phyloP scores from a whole-genome alignment of 2,888 invertebrate species.

The Scrobipalpa costella region DNA sequence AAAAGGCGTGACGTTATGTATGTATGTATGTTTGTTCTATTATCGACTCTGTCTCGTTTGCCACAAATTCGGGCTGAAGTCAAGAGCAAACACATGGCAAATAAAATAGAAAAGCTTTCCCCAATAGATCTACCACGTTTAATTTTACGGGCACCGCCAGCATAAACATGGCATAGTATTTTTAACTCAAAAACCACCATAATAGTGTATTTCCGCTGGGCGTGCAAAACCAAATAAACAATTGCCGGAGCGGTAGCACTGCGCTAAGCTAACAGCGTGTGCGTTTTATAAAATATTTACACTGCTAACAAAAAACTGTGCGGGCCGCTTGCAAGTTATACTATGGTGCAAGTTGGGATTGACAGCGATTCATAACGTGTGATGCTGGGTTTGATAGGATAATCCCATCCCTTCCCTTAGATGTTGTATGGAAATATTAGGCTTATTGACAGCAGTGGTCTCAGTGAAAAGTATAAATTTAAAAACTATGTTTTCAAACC shows the following conservation, averaged over 20 bases:
- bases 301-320: conserved; percentile 24
- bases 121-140: background rate
- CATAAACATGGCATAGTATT: conserved; percentile 1
- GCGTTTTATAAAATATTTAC: conserved; percentile 30
- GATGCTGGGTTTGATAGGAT: background rate
- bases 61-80: too few relatives aligned
- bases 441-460: too few relatives aligned
- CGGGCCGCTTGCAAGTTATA: conserved; percentile 13
- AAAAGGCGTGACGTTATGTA: too few relatives aligned
- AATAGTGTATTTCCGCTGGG: conserved; percentile 24
- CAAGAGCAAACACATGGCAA: too few relatives aligned
- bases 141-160: background rate
- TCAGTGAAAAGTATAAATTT: too few relatives aligned
- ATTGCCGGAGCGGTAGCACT: conserved; percentile 1
- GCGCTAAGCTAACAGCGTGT: background rate
- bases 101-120: too few relatives aligned
- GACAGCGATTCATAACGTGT: background rate
- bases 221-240: conserved; percentile 14
- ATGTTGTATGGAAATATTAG: too few relatives aligned
- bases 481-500: too few relatives aligned
- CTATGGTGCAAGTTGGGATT: background rate
- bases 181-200: conserved; percentile 1
- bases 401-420: too few relatives aligned
- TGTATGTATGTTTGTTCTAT: too few relatives aligned
- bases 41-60: too few relatives aligned